Conservation (phyloP, 2,113 vertebrate genomes). For the Trichechus manatus region DNA sequence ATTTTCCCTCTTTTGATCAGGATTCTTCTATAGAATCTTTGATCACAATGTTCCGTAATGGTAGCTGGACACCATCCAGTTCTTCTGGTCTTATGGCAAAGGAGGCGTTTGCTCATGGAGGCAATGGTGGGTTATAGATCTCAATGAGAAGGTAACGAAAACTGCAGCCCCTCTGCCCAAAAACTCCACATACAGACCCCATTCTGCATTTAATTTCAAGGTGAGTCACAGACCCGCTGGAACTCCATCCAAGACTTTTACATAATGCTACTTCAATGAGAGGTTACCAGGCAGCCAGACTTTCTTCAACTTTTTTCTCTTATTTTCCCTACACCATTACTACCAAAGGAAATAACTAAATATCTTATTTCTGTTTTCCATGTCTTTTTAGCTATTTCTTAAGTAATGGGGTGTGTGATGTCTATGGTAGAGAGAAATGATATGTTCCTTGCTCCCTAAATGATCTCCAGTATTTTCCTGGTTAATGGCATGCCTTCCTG, state of each 20-base stretch:
- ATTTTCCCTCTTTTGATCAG: too few species aligned
- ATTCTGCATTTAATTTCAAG: slow-evolving; percentile 28
- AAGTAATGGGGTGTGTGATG: not conserved
- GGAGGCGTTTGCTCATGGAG: too few species aligned
- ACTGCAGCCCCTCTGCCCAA: not conserved
- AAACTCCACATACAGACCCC: not conserved
- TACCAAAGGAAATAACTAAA: not conserved
- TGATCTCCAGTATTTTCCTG: not conserved
- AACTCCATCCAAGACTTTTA: not conserved
- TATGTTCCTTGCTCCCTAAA: not conserved
- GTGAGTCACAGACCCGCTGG: not conserved
- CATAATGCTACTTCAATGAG: not conserved
- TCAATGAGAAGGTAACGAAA: not conserved
- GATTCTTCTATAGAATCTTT: too few species aligned
- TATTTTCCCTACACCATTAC: not conserved
- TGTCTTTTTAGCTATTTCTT: not conserved
- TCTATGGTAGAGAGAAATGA: not conserved
- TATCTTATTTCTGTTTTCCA: not conserved
- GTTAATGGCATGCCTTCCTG: not conserved
- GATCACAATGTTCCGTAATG: too few species aligned
- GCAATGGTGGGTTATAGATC: not conserved
- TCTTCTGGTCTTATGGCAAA: too few species aligned
- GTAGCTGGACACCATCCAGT: too few species aligned
- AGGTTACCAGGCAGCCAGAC: not conserved
- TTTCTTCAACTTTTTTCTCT: not conserved